A percentile compares a stretch with the other conserved stretches of the same genome.
These are phyloP conservation scores for Azemiops feae DNA, from an alignment of 2,113 vertebrate genomes.

Conservation along the genomic window DNA sequence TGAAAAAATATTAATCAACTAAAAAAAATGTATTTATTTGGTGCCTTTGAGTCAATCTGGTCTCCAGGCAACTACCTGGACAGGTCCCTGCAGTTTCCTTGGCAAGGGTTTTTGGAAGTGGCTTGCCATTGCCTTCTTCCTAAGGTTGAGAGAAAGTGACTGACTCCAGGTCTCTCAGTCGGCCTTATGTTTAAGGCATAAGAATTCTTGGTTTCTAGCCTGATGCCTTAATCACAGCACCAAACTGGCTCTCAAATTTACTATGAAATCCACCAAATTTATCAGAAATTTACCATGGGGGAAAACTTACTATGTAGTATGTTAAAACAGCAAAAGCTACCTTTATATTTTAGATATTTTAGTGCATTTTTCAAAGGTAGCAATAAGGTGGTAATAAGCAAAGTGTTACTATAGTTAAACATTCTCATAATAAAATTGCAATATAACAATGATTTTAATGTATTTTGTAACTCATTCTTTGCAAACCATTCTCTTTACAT, in stretches of 20 bases:
- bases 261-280: not conserved
- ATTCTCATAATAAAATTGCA: not conserved
- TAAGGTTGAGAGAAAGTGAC: not conserved
- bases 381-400: not conserved
- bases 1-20: not conserved
- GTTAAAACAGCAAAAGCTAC: not conserved
- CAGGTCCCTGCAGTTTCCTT: not conserved
- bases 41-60: not conserved
- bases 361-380: not conserved
- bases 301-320: not conserved
- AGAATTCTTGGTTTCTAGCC: not conserved
- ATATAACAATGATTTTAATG: not conserved
- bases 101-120: not conserved
- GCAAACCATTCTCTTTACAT: not conserved
- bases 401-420: not conserved
- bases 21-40: not conserved
- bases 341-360: not conserved
- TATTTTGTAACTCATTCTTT: slow-evolving; percentile 5
- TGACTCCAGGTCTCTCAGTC: not conserved
- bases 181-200: not conserved
- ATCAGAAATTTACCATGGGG: not conserved
- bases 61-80: not conserved
- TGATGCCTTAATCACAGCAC: not conserved
- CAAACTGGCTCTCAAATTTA: not conserved
- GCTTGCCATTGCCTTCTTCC: not conserved